Base-by-base conservation (phyloP, 37 sponge, comb jelly and placozoan genomes). In the Cladorhizidae sp. region DNA sequence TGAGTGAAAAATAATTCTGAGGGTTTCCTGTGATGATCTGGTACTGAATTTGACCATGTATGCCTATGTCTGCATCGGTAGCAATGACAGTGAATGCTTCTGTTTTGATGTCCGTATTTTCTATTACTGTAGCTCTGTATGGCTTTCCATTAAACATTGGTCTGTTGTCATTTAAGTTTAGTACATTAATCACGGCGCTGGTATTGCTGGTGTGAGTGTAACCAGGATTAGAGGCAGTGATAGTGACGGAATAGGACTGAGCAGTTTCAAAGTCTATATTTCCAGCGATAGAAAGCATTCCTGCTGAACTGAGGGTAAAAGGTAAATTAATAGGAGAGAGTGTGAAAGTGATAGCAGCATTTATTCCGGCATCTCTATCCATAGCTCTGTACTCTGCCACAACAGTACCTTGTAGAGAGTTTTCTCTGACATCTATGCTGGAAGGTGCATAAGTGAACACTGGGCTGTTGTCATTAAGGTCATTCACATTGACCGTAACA, bases 401-500 rank as follows among this genome's bases (percentile, higher is more conserved):
- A 20, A 33, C 49, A 52, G 58, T 32, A 14, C 31, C 56, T 0
- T 35, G 23, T 0, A 55, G 58, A 0, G 45, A 33, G 57, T 83
- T 76, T 70, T 91, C 92, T 2, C 49, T 50, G 3, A 86, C 59
- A 7, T 15, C 18, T 37, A 91, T 21, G 20, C 14, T 7, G 22
- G 63, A 41, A 0, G 85, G 82, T 2, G 39, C 72, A 7, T 45
- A 23, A 38, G 37, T 31, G 43, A 94, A 84, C 52, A 72, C 12
- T 8, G 94, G 94, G 9, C 80, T 38, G 23, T 83, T 83, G 63
- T 94, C 94, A 61, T 94, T 94, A 22, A 76, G 70, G 64, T 91
- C 92, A 32, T 28, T 55, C 6, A 91, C 70, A 28, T 2, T 78
- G 17, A 91, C 70, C 1, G 14, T 20, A 23, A 88, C 72, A 23